phyloP scores from a whole-genome alignment of 1,140 invertebrate species.

The Camponotus pennsylvanicus region DNA sequence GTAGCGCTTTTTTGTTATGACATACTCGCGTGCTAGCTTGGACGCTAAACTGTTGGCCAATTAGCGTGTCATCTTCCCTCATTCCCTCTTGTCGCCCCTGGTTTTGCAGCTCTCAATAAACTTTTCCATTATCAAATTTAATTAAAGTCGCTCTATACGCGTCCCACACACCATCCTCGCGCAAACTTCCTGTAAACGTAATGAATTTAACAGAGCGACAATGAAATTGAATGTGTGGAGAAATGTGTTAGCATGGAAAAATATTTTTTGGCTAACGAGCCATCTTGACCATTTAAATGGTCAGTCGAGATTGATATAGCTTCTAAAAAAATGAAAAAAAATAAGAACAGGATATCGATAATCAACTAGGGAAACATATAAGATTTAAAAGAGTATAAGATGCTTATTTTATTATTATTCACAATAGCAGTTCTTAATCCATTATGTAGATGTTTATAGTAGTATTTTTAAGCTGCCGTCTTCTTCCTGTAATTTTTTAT shows the following conservation, averaged over 20 bases:
- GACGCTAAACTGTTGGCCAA: conserved; percentile 69
- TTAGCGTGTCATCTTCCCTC: conserved; percentile 54
- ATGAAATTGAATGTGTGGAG: neutral
- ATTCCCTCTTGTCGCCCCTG: neutral
- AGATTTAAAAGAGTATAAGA: neutral
- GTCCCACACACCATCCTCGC: conserved; percentile 1
- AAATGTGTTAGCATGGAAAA: neutral
- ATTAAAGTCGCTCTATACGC: conserved; percentile 63
- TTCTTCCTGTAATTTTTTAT: neutral
- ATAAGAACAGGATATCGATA: neutral
- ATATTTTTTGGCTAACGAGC: neutral
- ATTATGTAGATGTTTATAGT: neutral
- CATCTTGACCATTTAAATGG: no score
- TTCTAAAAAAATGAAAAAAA: neutral
- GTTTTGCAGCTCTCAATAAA: conserved; percentile 63
- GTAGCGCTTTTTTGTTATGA: conserved; percentile 63
- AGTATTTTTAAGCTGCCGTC: neutral
- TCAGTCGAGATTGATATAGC: neutral
- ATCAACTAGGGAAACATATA: neutral
- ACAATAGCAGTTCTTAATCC: neutral
- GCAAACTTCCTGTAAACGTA: conserved; percentile 35
- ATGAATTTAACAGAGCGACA: conserved; percentile 42
- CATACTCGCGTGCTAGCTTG: conserved; percentile 12
- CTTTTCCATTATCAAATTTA: conserved; percentile 75
- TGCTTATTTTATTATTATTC: conserved; percentile 1